Conservation (phyloP, 2,797 vertebrate species). For the Sebastolobus altivelis region DNA sequence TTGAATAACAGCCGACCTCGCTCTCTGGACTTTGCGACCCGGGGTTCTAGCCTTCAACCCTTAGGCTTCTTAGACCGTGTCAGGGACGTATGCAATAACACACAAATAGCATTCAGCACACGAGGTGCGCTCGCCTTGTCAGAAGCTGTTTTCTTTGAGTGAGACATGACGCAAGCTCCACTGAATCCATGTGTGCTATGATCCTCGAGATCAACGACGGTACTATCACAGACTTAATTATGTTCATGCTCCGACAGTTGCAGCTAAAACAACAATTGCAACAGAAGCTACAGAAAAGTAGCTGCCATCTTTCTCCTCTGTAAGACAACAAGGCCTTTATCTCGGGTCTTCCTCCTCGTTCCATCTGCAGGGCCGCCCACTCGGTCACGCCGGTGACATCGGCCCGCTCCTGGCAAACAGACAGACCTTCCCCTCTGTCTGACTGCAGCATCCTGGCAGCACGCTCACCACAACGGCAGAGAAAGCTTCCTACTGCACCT, state of each 20-base stretch:
- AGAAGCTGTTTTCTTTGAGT: constrained; percentile 24
- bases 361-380: constrained; percentile 52
- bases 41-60: constrained; percentile 62
- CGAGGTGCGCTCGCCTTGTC: constrained; percentile 22
- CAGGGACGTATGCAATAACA: constrained; percentile 38
- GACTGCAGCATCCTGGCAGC: constrained; percentile 72
- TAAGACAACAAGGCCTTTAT: constrained; percentile 19
- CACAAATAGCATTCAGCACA: constrained; percentile 48
- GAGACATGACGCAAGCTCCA: constrained; percentile 8
- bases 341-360: constrained; percentile 53
- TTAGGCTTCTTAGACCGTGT: constrained; percentile 55
- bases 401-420: constrained; percentile 64
- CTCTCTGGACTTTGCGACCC: constrained; percentile 65
- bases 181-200: constrained; percentile 21
- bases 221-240: constrained; percentile 48
- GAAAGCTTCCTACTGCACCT: constrained; percentile 72
- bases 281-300: neutral
- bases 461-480: constrained; percentile 48
- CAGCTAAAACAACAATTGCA: constrained; percentile 5
- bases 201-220: constrained; percentile 34
- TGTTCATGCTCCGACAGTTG: constrained; percentile 9
- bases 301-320: neutral
- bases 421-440: constrained; percentile 58
- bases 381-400: constrained; percentile 63
- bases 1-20: constrained; percentile 72